A percentile compares a stretch with the other conserved stretches of the same genome.
These are phyloP conservation scores for Acleris sparsana DNA, from an alignment of 2,888 invertebrate genomes.

Conservation along the genomic window DNA sequence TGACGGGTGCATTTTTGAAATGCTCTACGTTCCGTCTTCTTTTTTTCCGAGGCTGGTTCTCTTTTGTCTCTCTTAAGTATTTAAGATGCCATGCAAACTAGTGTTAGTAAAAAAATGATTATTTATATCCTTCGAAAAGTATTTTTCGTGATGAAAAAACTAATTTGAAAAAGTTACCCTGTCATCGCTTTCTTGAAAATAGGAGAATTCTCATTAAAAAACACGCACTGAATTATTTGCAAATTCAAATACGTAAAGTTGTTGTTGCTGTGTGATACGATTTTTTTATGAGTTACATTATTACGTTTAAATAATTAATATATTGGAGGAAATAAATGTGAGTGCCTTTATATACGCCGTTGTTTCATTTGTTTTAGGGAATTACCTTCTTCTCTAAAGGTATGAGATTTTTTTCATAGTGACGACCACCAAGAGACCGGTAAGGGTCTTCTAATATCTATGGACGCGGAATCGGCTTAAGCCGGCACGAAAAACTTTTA, in stretches of 20 bases:
- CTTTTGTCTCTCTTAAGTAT: conserved; percentile 29
- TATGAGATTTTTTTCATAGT: too few species aligned
- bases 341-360: conserved; percentile 63
- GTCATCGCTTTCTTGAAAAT: conserved; percentile 6
- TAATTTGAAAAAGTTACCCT: conserved; percentile 26
- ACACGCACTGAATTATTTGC: conserved; percentile 18
- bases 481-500: too few species aligned
- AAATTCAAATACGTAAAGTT: conserved; percentile 43
- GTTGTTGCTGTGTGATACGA: conserved; percentile 73
- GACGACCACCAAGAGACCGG: too few species aligned
- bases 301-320: conserved; percentile 76
- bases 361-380: conserved; percentile 53
- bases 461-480: too few species aligned
- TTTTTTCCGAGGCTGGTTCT: conserved; percentile 30
- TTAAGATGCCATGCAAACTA: conserved; percentile 41
- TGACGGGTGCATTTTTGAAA: conserved; percentile 38
- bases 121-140: conserved; percentile 7
- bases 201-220: background rate
- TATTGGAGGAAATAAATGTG: conserved; percentile 72
- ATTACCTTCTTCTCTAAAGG: background rate
- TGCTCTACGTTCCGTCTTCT: conserved; percentile 36
- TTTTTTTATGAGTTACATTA: conserved; percentile 66
- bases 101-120: conserved; percentile 15
- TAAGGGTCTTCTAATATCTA: too few species aligned
- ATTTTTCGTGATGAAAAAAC: conserved; percentile 5